Base-by-base conservation (phyloP, 2,888 invertebrate genomes). In the Caenorhabditis japonica region DNA sequence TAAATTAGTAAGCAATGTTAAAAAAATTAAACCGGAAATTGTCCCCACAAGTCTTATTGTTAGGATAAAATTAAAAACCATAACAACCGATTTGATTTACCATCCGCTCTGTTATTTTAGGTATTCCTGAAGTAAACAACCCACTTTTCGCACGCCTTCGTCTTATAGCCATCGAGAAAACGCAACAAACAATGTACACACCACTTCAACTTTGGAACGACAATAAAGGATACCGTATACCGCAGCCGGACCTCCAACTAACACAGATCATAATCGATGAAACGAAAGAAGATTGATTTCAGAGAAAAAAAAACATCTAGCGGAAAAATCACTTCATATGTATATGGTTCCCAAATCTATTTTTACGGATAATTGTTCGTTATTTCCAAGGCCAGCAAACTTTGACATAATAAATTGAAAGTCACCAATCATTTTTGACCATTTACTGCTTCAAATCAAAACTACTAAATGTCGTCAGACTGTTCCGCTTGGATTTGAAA, bases 141-240 rank as follows among this genome's bases (percentile, higher is more conserved):
- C 81, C 81, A 10, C 64, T 81, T 66, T 80, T 81, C 68, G 80
- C 77, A 10, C 74, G 81, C 13, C 71, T 81, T 13, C 70, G 79
- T 8, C 55, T 80, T 8, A 80, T 81, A n/a, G 79, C 76, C 7
- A 59, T 76, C 17, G 80, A 81, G 62, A 79, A 81, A 56, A 76
- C 80, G 2, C 72, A 78, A 56, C 75, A 76, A 21, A 79, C 79
- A 1, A 70, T 79, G 62, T 81, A 79, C 51, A 82, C 82, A 3
- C 82, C 82, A 0, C 41, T 82, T 10, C 82, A 82, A 41, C 47
- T 80, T 33, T 82, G 82, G 82, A 79, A 64, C 53, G 74, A 75
- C 38, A 76, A 81, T 27, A 76, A 79, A 53, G 81, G 68, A 15
- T 59, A 68, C 59, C 68, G 59, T 46, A 68, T 68, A 46, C 58